Evolutionary conservation across 2,113 vertebrate species (phyloP).

Genomic region (Calcarius ornatus): DNA sequence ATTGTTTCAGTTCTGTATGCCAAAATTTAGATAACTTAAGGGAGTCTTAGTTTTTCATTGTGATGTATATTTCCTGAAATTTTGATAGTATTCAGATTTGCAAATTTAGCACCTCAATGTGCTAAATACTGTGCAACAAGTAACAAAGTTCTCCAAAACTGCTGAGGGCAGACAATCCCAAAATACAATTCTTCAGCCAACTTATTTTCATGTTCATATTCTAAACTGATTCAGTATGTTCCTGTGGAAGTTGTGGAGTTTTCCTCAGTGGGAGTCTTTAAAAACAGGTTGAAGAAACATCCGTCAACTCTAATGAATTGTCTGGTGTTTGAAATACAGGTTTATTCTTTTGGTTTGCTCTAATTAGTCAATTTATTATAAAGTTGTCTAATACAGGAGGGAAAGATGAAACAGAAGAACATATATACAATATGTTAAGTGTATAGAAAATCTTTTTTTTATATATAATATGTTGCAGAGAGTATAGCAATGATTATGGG

Average conservation of each 20-base stretch:
- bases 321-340: not conserved
- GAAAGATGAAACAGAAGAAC: not conserved
- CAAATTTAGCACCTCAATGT: not conserved
- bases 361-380: not conserved
- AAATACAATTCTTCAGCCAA: not conserved
- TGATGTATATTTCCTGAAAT: not conserved
- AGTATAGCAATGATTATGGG: not conserved
- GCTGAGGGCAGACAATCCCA: not conserved
- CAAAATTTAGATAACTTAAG: not conserved
- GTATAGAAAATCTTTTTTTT: not conserved
- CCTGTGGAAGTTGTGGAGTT: not conserved
- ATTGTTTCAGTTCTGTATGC: not conserved
- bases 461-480: not conserved
- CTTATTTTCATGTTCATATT: not conserved
- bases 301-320: not conserved
- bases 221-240: not conserved
- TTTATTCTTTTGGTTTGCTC: not conserved
- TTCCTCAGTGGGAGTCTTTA: not conserved
- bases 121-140: no score
- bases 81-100: not conserved
- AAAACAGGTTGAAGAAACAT: not conserved
- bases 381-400: not conserved
- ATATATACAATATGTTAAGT: not conserved
- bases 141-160: not conserved
- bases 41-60: not conserved